Evolutionary conservation across 2,888 invertebrate genomes (phyloP), one percentile per base, ranked within the genome.

Genomic region (Leistus spinibarbis): DNA sequence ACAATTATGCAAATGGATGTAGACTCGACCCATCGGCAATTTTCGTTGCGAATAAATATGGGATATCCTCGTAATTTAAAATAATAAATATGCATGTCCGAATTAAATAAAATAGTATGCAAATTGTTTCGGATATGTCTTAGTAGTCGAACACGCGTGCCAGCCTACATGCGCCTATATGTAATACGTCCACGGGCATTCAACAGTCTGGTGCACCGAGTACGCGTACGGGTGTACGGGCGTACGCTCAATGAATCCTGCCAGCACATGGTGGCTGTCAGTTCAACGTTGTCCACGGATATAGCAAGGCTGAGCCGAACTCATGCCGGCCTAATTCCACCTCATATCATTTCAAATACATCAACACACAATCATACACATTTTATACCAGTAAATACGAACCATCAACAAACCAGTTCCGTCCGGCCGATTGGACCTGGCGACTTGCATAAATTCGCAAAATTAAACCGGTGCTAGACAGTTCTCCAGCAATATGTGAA

Each of bases 111-210:
- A 40, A 40, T 40, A 40, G 40, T 40, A 40, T 40, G 40, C 40
- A 40, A 40, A 40, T 40, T 40, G 40, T 40, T 40, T 4, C 13
- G 40, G 40, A 40, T 13, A 40, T 40, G 23, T 23, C 13, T 54
- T 19, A 22, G 10, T 53, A 53, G 22, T 54, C 40, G 54, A 67
- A 67, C 40, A 23, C n/a, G 67, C 67, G 67, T 67, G 54, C 54
- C 17, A 17, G 23, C 65, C 53, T 65, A 16, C 16, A 40, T 40
- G 40, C 13, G 40, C 40, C 40, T 40, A 40, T 40, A 13, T 40
- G 7, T 40, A n/a, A 40, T 40, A 40, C 13, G 40, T 40, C 40
- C 40, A 40, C 40, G 40, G 40, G 40, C 40, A 40, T 40, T 40
- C 40, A 40, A 40, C 40, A 40, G 40, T 40, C 40, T 40, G 22